A percentile compares a stretch with the other conserved stretches of the same genome.
Evolutionary conservation across 30 jellyfish, hydroid and myxozoan genomes (phyloP).

Genomic region (Turritopsis rubra): DNA sequence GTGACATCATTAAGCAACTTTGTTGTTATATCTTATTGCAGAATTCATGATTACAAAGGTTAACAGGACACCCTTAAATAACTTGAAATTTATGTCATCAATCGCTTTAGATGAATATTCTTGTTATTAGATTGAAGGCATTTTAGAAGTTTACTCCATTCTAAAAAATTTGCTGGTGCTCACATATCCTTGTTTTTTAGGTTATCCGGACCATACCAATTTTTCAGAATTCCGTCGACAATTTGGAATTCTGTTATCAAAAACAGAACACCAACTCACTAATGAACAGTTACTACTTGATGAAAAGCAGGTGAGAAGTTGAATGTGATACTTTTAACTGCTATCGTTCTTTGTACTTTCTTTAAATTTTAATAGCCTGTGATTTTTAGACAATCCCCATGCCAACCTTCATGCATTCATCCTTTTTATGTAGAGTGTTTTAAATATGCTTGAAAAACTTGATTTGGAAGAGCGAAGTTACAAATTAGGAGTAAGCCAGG

Average conservation of each 20-base stretch:
- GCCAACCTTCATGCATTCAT: too few species aligned
- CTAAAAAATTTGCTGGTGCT: too few species aligned
- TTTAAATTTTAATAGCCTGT: neutral
- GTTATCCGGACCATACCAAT: conserved; percentile 90
- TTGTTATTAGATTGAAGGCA: too few species aligned
- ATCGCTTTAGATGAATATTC: too few species aligned
- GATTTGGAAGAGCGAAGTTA: conserved; percentile 84
- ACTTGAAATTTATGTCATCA: too few species aligned
- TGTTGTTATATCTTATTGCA: too few species aligned
- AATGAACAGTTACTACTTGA: conserved; percentile 73
- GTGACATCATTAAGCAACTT: too few species aligned
- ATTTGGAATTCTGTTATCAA: conserved; percentile 65
- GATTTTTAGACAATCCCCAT: too few species aligned
- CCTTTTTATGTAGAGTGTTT: conserved; percentile 65
- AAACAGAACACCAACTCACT: conserved; percentile 43
- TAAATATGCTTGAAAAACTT: conserved; percentile 61
- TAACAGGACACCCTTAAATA: too few species aligned
- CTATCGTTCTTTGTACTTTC: neutral
- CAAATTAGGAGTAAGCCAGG: conserved; percentile 97
- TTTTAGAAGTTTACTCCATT: too few species aligned
- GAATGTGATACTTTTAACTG: neutral
- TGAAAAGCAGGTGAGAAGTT: conserved; percentile 65
- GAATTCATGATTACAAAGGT: too few species aligned
- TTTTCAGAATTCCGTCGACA: conserved; percentile 95
- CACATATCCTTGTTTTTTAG: conserved; percentile 38